These are phyloP conservation scores for Mus caroli DNA, from an alignment of 2,797 vertebrate genomes.

Conservation along the genomic window DNA sequence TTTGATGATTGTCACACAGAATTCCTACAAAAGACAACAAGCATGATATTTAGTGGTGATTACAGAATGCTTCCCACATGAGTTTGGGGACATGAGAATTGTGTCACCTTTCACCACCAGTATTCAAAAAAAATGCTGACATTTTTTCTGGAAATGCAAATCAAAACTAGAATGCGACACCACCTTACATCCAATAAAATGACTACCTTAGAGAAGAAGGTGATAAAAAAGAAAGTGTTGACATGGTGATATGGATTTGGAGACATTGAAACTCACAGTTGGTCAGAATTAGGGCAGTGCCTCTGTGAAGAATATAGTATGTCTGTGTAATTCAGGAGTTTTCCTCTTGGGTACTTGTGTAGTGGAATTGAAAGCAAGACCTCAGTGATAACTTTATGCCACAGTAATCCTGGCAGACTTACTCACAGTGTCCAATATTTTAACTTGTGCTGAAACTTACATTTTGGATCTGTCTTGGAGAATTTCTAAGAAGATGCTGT, in stretches of 20 bases:
- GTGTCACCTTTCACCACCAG: not conserved
- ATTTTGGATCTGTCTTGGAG: not conserved
- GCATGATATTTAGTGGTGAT: not conserved
- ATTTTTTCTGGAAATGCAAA: not conserved
- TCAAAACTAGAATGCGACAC: not conserved
- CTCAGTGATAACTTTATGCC: not conserved
- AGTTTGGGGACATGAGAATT: not conserved
- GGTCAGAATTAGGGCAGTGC: not conserved
- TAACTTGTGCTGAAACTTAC: not conserved
- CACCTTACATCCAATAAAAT: not conserved
- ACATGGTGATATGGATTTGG: not conserved
- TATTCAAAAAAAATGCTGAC: not conserved
- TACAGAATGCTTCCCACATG: not conserved
- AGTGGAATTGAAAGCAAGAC: not conserved
- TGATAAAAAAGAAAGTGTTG: not conserved
- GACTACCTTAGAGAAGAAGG: not conserved
- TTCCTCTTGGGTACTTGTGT: not conserved
- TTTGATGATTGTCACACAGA: not conserved
- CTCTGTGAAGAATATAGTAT: not conserved
- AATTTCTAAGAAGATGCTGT: not conserved
- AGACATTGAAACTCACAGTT: not conserved
- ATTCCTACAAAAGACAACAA: not conserved
- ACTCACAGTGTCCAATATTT: not conserved
- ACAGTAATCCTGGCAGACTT: not conserved
- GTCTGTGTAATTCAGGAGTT: not conserved